These are phyloP conservation scores for Tricholauxania praeusta DNA, from an alignment of 2,888 invertebrate genomes.

Conservation along the genomic window DNA sequence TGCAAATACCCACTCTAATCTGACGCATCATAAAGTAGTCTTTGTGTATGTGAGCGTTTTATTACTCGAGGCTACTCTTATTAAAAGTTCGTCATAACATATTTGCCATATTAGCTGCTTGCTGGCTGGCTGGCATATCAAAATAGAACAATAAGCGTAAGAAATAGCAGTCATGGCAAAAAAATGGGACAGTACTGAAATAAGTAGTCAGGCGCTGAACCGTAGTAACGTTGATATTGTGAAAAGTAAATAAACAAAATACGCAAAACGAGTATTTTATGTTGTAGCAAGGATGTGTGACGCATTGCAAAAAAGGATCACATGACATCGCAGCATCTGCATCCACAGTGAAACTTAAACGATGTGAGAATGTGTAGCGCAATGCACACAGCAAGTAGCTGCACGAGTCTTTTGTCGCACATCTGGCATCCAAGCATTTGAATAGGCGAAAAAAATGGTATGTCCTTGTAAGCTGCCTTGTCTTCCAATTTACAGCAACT, in stretches of 20 bases:
- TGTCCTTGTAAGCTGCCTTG: background rate
- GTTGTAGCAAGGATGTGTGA: background rate
- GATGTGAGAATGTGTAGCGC: too few relatives aligned
- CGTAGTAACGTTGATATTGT: too few relatives aligned
- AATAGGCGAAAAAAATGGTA: background rate
- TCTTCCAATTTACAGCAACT: background rate
- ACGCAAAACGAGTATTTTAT: too few relatives aligned
- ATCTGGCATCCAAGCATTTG: too few relatives aligned
- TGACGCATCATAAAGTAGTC: background rate
- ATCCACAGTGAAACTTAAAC: too few relatives aligned
- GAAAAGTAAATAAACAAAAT: too few relatives aligned
- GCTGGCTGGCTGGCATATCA: background rate
- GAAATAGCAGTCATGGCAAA: background rate
- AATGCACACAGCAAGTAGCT: too few relatives aligned
- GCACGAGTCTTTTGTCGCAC: too few relatives aligned
- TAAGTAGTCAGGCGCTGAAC: too few relatives aligned
- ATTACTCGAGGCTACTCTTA: constrained; percentile 45
- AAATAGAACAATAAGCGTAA: constrained; percentile 10
- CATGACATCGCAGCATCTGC: constrained; percentile 15
- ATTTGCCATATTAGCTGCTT: constrained; percentile 36
- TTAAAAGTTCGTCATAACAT: constrained; percentile 53
- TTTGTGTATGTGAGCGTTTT: constrained; percentile 23
- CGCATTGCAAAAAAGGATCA: constrained; percentile 31
- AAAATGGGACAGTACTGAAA: background rate
- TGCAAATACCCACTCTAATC: background rate